phyloP scores from a whole-genome alignment of 2,888 invertebrate species.

The Mesochorus sp. region DNA sequence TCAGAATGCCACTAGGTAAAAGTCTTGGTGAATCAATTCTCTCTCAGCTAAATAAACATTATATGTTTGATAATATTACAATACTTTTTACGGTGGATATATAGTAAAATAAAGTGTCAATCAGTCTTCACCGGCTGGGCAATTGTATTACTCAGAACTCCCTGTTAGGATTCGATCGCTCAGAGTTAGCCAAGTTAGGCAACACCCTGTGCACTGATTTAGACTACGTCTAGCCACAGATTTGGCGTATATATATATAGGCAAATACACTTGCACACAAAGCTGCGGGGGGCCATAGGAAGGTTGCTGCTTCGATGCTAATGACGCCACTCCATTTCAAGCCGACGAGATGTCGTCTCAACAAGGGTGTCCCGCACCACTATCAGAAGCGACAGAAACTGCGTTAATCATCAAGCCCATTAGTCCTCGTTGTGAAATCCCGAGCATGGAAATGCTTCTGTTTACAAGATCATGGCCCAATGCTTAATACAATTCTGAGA shows the following conservation, averaged over 20 bases:
- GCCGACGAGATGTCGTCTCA: conserved; percentile 44
- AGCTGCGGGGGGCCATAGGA: background rate
- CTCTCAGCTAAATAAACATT: no score
- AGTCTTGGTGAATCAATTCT: no score
- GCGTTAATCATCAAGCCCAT: conserved; percentile 58
- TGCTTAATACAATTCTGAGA: conserved; percentile 60
- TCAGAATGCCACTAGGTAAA: no score
- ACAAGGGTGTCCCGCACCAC: conserved; percentile 17
- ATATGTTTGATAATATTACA: no score
- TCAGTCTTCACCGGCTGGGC: background rate
- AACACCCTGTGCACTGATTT: background rate
- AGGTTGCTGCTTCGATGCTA: conserved; percentile 39
- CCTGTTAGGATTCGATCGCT: background rate
- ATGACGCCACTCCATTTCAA: conserved; percentile 49
- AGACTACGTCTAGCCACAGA: background rate
- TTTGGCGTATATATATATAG: background rate
- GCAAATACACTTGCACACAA: no score
- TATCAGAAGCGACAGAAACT: conserved; percentile 39
- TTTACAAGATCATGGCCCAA: conserved; percentile 72
- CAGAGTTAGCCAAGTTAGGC: background rate
- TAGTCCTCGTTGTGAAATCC: conserved; percentile 66
- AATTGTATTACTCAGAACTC: background rate
- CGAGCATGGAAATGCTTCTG: conserved; percentile 71
- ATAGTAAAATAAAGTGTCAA: background rate
- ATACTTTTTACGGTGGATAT: no score